Conservation (phyloP, 2,113 vertebrate genomes). For the Hydrochoerus hydrochaeris region DNA sequence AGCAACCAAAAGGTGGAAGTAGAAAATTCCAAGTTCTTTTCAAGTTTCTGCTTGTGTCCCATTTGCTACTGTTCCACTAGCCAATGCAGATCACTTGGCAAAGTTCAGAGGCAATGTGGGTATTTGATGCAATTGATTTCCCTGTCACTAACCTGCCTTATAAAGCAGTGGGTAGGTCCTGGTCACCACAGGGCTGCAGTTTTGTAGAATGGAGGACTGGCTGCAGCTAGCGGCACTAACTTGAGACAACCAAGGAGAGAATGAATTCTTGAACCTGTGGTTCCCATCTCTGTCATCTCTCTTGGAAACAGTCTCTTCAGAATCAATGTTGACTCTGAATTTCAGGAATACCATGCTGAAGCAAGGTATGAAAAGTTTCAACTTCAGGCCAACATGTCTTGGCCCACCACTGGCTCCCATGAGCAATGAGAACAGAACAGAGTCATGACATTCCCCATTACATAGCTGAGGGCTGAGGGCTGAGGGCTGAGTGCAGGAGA, state of each 20-base stretch:
- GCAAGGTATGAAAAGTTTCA: background rate
- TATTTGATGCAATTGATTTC: background rate
- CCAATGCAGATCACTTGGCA: background rate
- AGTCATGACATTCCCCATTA: background rate
- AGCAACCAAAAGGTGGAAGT: background rate
- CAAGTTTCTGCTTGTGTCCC: background rate
- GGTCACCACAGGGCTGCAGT: background rate
- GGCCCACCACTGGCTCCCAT: background rate
- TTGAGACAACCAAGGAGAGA: background rate
- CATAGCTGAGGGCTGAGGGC: background rate
- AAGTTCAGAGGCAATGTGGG: background rate
- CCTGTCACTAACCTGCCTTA: background rate
- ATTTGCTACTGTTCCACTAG: background rate
- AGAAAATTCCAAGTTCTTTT: background rate
- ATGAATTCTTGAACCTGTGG: background rate
- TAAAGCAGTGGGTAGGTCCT: background rate
- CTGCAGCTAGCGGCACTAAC: background rate
- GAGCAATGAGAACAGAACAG: background rate
- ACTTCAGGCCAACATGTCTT: fast-evolving
- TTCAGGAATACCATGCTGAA: background rate
- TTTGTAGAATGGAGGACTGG: background rate
- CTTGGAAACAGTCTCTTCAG: background rate
- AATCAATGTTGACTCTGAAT: background rate
- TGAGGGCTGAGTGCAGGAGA: background rate
- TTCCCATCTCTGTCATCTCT: background rate